These are phyloP conservation scores for Paradisaea rubra DNA, from an alignment of 2,113 vertebrate species.

Conservation along the genomic window DNA sequence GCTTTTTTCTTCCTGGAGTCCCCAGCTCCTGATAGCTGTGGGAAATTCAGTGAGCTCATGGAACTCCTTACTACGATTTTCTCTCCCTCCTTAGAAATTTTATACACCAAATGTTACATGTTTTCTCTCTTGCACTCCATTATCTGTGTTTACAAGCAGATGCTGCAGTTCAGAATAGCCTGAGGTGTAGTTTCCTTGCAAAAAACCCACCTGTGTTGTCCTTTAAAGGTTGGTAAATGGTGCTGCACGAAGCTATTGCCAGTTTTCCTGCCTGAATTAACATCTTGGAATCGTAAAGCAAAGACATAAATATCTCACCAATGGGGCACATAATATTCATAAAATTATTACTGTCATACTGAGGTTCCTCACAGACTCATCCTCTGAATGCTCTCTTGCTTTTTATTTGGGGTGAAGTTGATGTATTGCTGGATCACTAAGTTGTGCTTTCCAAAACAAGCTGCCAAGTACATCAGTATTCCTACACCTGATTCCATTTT, in stretches of 20 bases:
- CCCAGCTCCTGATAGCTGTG: neutral
- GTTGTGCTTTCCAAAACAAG: neutral
- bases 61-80: neutral
- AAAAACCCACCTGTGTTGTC: neutral
- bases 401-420: neutral
- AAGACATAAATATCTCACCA: neutral
- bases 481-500: neutral
- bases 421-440: neutral
- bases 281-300: neutral
- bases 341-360: neutral
- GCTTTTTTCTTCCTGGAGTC: neutral
- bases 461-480: neutral
- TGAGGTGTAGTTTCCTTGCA: neutral
- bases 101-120: neutral
- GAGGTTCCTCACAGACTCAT: neutral
- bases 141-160: slow-evolving; percentile 11
- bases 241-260: neutral
- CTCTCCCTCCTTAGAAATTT: neutral
- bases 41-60: neutral
- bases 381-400: neutral
- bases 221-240: neutral
- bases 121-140: neutral
- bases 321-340: neutral
- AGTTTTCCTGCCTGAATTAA: neutral
- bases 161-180: neutral